phyloP scores from a whole-genome alignment of 2,888 invertebrate genomes.

The Athripsodes cinereus region DNA sequence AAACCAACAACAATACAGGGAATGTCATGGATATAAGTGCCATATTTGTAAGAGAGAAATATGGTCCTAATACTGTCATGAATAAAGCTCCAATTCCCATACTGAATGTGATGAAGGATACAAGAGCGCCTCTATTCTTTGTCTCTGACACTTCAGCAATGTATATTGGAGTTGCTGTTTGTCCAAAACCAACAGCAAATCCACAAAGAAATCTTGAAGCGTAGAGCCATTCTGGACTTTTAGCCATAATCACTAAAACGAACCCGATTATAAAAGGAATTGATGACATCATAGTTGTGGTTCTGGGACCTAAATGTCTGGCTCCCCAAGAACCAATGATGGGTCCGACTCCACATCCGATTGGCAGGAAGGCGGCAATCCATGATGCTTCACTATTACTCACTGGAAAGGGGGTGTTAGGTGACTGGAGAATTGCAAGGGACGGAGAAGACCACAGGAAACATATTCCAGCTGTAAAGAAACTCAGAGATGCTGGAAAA shows the following conservation, averaged over 20 bases:
- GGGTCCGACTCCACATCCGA: slow-evolving; percentile 22
- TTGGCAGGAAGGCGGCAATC: slow-evolving; percentile 29
- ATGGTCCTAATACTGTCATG: slow-evolving; percentile 26
- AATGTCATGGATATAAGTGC: slow-evolving; percentile 20
- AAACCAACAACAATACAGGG: slow-evolving; percentile 22
- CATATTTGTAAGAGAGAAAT: slow-evolving; percentile 18
- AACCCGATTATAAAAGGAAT: slow-evolving; percentile 22
- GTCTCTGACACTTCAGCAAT: slow-evolving; percentile 27
- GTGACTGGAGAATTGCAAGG: slow-evolving; percentile 33
- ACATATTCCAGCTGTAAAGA: slow-evolving; percentile 32
- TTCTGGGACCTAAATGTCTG: slow-evolving; percentile 22
- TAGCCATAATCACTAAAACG: slow-evolving; percentile 20
- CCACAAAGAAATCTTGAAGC: slow-evolving; percentile 31
- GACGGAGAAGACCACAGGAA: slow-evolving; percentile 41
- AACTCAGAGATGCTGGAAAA: slow-evolving; percentile 22
- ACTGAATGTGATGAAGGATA: slow-evolving; percentile 19
- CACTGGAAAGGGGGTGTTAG: slow-evolving; percentile 33
- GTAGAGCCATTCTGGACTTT: slow-evolving; percentile 31
- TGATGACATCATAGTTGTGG: slow-evolving; percentile 17
- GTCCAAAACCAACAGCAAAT: slow-evolving; percentile 23
- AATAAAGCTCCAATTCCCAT: slow-evolving; percentile 24
- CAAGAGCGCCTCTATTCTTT: slow-evolving; percentile 25
- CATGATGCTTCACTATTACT: slow-evolving; percentile 37
- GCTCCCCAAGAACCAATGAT: slow-evolving; percentile 18
- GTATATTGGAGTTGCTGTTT: slow-evolving; percentile 26